Percentiles rank a stretch among this genome's conserved stretches.
Conservation (phyloP, 2,888 invertebrate genomes). For the Hyles lineata region DNA sequence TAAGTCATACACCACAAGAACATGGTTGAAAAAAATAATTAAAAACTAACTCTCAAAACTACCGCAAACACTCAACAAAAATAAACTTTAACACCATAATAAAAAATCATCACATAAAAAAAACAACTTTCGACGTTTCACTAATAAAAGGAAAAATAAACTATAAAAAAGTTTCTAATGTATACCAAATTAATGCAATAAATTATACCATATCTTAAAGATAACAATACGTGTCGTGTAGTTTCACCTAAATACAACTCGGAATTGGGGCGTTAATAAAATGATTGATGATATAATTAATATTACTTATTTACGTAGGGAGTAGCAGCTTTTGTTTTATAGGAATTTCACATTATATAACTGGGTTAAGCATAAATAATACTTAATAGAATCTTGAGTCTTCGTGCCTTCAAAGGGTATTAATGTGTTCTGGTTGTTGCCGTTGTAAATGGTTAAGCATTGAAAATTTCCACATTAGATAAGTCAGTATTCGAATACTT, state of each 20-base stretch:
- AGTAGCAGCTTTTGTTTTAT: background rate
- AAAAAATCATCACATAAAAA: constrained; percentile 3
- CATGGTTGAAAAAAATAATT: background rate
- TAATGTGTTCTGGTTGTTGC: too few relatives aligned
- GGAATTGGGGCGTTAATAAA: constrained; percentile 18
- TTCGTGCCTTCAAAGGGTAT: too few relatives aligned
- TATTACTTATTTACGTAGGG: constrained; percentile 9
- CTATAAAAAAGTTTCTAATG: constrained; percentile 23
- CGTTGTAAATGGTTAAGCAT: too few relatives aligned
- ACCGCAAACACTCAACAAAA: background rate
- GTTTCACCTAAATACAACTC: constrained; percentile 16
- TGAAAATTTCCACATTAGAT: too few relatives aligned
- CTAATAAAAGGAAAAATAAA: constrained; percentile 18
- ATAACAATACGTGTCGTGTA: constrained; percentile 17
- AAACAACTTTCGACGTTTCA: constrained; percentile 18
- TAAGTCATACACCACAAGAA: background rate
- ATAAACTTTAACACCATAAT: background rate
- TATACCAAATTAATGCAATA: constrained; percentile 26
- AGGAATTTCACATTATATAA: background rate
- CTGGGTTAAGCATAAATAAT: background rate
- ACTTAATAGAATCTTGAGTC: background rate
- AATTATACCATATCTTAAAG: constrained; percentile 23
- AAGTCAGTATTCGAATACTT: too few relatives aligned
- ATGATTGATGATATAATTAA: constrained; percentile 12
- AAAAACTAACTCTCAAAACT: background rate